These are phyloP conservation scores for Meriones psammophilus DNA, from an alignment of 2,797 vertebrate species.

Conservation along the genomic window DNA sequence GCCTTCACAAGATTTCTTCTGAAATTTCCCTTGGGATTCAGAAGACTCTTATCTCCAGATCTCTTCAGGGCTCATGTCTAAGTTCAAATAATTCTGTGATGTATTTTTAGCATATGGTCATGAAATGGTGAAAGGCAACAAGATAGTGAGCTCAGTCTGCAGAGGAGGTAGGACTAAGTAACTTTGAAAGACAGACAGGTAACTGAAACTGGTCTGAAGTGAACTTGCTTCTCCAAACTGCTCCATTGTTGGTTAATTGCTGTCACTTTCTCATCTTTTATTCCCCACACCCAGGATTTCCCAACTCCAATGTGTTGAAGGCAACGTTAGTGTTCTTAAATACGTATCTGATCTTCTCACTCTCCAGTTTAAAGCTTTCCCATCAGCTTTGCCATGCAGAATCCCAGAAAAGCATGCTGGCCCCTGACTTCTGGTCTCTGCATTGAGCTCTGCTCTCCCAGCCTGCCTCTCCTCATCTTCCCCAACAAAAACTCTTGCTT, in stretches of 20 bases:
- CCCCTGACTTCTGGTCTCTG: too few species aligned
- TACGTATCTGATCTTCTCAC: not conserved
- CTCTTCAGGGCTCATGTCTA: not conserved
- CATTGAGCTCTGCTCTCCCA: too few species aligned
- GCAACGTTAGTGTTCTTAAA: not conserved
- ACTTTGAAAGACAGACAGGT: not conserved
- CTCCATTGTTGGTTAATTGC: not conserved
- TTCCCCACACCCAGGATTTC: not conserved
- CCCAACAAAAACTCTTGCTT: not conserved
- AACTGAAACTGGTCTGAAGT: not conserved
- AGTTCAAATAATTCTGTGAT: not conserved
- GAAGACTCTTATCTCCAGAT: not conserved
- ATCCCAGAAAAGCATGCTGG: rapidly evolving
- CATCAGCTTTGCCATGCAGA: not conserved
- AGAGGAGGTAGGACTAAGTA: not conserved
- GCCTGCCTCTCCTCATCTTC: not conserved
- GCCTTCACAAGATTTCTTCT: not conserved
- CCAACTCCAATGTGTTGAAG: not conserved
- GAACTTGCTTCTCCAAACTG: not conserved
- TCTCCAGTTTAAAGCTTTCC: not conserved
- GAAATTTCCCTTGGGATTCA: not conserved
- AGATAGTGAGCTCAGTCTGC: too few species aligned
- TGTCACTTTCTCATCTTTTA: not conserved
- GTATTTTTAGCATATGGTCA: not conserved
- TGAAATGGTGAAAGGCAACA: not conserved